Evolutionary conservation across 1,140 invertebrate genomes (phyloP).

Genomic region (Phymastichus coffea): DNA sequence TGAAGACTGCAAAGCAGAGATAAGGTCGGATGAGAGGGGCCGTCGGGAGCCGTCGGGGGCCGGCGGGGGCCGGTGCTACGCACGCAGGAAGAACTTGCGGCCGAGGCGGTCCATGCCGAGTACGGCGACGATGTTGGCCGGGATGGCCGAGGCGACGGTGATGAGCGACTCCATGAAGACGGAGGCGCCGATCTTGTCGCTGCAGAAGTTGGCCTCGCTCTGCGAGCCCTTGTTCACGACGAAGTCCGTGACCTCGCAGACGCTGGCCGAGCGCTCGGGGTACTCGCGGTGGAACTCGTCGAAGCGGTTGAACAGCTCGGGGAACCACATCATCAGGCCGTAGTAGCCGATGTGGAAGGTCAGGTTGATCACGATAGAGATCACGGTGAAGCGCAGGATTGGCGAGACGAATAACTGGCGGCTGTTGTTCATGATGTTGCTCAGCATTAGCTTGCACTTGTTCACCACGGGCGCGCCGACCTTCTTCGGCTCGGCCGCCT

Average conservation of each 20-base stretch:
- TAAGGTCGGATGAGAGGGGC: too few species aligned
- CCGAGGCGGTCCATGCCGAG: conserved; percentile 75
- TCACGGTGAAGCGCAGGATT: conserved; percentile 76
- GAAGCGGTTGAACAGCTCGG: conserved; percentile 84
- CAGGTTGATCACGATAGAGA: conserved; percentile 84
- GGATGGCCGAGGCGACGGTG: conserved; percentile 79
- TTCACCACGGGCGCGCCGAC: too few species aligned
- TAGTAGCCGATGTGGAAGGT: conserved; percentile 89
- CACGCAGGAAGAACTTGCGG: conserved; percentile 85
- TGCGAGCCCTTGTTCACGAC: conserved; percentile 68
- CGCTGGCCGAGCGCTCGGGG: conserved; percentile 61
- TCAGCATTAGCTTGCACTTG: conserved; percentile 69
- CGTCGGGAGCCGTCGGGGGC: not conserved
- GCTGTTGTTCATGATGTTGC: conserved; percentile 77
- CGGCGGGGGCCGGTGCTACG: conserved; percentile 21
- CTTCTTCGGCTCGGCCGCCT: conserved; percentile 39
- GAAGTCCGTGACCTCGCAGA: conserved; percentile 75
- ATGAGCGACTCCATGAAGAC: conserved; percentile 86
- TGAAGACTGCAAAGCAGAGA: conserved; percentile 77
- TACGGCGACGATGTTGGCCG: conserved; percentile 81
- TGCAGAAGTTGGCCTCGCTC: conserved; percentile 62
- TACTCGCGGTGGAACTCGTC: conserved; percentile 70
- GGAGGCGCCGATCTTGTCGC: conserved; percentile 69
- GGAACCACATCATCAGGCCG: conserved; percentile 90
- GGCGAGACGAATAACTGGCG: conserved; percentile 76